Evolutionary conservation across 1,140 invertebrate genomes (phyloP).

Genomic region (Leptinotarsa undecemlineata): DNA sequence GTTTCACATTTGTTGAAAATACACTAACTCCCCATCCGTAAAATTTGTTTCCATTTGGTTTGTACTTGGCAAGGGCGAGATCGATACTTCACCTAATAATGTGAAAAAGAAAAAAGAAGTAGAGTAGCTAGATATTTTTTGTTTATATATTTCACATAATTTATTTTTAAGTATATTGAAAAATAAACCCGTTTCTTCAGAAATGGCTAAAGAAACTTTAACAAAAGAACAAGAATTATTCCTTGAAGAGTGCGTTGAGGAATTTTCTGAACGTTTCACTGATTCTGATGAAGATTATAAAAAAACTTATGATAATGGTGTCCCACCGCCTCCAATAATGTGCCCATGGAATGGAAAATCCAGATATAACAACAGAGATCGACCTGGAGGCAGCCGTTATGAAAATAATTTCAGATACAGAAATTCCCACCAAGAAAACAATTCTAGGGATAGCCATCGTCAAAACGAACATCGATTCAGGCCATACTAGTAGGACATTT

Average conservation of each 20-base stretch:
- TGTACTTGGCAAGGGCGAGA: too few species aligned
- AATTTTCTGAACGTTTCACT: slow-evolving; percentile 51
- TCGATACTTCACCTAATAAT: too few species aligned
- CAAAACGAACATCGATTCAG: slow-evolving; percentile 9
- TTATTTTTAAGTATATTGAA: too few species aligned
- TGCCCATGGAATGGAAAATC: slow-evolving; percentile 46
- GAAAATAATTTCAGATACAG: slow-evolving; percentile 29
- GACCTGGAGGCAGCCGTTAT: slow-evolving; percentile 25
- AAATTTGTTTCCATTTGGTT: too few species aligned
- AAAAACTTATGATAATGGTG: slow-evolving; percentile 41
- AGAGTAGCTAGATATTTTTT: too few species aligned
- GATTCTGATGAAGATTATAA: slow-evolving; percentile 48
- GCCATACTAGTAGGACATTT: slow-evolving; percentile 7
- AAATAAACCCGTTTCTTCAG: too few species aligned
- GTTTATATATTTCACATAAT: too few species aligned
- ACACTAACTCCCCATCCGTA: too few species aligned
- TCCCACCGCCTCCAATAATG: slow-evolving; percentile 51
- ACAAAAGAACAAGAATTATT: slow-evolving; percentile 47
- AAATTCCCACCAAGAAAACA: slow-evolving; percentile 25
- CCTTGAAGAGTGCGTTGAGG: slow-evolving; percentile 48
- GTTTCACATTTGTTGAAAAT: too few species aligned
- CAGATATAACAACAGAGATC: slow-evolving; percentile 33
- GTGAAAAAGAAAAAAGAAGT: too few species aligned
- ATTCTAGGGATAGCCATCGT: background rate
- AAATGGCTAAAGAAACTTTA: slow-evolving; percentile 26